Conservation (phyloP, 2,797 vertebrate genomes). For the Mormyrops boulengeri region DNA sequence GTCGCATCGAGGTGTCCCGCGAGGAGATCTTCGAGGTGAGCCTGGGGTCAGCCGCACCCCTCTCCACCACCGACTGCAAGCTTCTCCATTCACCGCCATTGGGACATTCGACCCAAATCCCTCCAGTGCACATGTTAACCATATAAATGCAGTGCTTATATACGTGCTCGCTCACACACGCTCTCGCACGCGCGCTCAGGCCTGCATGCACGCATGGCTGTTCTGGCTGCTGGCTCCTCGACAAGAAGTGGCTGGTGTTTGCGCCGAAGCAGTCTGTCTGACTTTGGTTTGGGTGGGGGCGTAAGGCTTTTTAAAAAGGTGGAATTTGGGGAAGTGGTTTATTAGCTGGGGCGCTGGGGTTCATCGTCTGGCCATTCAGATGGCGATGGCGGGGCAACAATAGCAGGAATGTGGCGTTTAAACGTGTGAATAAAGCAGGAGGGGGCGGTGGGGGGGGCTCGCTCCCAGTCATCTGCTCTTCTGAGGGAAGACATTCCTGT, state of each 20-base stretch:
- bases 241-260: neutral
- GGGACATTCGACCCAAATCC: neutral
- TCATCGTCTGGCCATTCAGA: neutral
- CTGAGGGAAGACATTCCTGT: constrained; percentile 57
- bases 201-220: neutral
- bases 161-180: neutral
- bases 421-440: constrained; percentile 28
- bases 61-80: neutral
- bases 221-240: neutral
- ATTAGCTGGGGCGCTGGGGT: neutral
- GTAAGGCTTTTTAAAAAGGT: neutral
- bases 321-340: constrained; percentile 9
- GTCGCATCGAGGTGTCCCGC: constrained; percentile 92
- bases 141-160: neutral
- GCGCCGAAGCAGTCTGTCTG: neutral
- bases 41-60: constrained; percentile 5
- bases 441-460: neutral
- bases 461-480: constrained; percentile 48
- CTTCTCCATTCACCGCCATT: neutral
- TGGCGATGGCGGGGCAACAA: constrained; percentile 22
- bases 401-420: constrained; percentile 38
- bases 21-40: constrained; percentile 98
- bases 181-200: neutral
- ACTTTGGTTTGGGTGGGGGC: neutral
- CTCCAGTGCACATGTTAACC: neutral